Conservation (phyloP, 2,797 vertebrate genomes). For the Acanthiza pusilla region DNA sequence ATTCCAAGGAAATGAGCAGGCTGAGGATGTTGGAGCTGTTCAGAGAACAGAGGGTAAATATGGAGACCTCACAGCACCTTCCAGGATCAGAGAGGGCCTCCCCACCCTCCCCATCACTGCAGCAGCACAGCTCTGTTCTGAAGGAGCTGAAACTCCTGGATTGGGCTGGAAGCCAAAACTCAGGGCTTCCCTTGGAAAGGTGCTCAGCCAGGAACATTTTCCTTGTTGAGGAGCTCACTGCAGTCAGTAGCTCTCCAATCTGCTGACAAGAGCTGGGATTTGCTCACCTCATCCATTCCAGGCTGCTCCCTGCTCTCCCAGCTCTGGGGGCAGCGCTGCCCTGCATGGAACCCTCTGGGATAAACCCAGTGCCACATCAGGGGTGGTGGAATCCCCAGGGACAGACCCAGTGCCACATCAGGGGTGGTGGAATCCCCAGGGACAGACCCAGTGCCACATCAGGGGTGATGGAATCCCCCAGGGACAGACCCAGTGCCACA, state of each 20-base stretch:
- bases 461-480: not conserved
- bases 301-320: not conserved
- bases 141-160: fast-evolving
- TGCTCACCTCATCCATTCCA: not conserved
- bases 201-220: not conserved
- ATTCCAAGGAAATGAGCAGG: not conserved
- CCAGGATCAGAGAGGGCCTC: not conserved
- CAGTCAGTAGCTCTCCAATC: too few species aligned
- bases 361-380: not conserved
- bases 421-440: too few species aligned
- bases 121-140: not conserved
- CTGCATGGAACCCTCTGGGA: not conserved
- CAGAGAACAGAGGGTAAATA: not conserved
- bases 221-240: not conserved
- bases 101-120: not conserved
- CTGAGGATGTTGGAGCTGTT: not conserved
- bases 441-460: not conserved
- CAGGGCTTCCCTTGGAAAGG: not conserved
- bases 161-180: not conserved
- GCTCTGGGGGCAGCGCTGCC: too few species aligned
- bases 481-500: not conserved
- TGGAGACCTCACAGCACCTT: not conserved
- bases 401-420: too few species aligned
- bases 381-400: not conserved
- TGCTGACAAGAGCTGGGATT: not conserved